Base-by-base conservation (phyloP, 1,140 invertebrate species). In the Zaprionus taronus region DNA sequence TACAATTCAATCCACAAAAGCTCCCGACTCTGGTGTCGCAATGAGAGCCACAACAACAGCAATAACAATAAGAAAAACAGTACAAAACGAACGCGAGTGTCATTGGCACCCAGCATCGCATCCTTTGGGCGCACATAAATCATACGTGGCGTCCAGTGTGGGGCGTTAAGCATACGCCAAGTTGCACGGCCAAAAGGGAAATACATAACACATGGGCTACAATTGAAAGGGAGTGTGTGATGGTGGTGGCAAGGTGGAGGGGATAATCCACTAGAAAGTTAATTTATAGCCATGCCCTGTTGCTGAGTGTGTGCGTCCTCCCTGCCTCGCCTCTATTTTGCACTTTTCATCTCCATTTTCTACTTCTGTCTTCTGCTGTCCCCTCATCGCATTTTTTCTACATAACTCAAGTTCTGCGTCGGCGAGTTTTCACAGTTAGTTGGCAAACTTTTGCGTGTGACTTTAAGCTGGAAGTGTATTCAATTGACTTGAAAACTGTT, bases 91-190 rank as follows among this genome's bases (percentile, higher is more conserved):
- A 5, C 31, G 57, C 17, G 57, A n/a, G 49, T 36, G 28, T 61
- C 28, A 53, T 60, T 60, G 41, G 47, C 47, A 15, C 38, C 15
- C 12, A 57, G 53, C 67, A 63, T 70, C 53, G 53, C 67, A 63
- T 70, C 53, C 66, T 63, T 70, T 20, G 58, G 53, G 26, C 53
- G 49, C 56, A 49, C 68, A 83, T 83, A 83, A 83, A 82, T 82
- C 80, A 82, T 64, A 64, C 38, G 49, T 20, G 14, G 20, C 24
- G 53, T 67, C 28, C 38, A 73, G 64, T 61, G 56, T 64, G 15
- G 7, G 12, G 61, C 53, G 31, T 80, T 68, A 73, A 83, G 77
- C 77, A 80, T 83, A 83, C 81, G 81, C 81, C 67, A 38, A 51
- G 73, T 77, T 64, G 77, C 65, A 73, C 47, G 49, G 41, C 31